Evolutionary conservation across 2,113 vertebrate genomes (phyloP).

Genomic region (Pampusana beccarii): DNA sequence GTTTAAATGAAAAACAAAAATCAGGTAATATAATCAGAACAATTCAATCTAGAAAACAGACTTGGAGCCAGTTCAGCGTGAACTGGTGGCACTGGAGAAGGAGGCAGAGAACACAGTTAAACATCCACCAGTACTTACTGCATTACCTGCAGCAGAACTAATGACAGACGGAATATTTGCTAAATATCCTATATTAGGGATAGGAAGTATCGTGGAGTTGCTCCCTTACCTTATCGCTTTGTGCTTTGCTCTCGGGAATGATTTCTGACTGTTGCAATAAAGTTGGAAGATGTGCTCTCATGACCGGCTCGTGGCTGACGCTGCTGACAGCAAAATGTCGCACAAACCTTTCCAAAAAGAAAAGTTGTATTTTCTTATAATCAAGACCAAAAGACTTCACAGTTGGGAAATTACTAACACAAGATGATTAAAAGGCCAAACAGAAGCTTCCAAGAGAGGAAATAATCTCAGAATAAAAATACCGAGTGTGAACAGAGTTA

Average conservation of each 20-base stretch:
- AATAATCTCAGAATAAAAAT: background rate
- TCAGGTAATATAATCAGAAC: background rate
- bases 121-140: background rate
- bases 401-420: background rate
- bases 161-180: background rate
- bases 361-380: background rate
- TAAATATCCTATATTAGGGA: rapidly evolving
- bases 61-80: background rate
- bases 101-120: background rate
- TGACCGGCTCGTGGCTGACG: slow-evolving; percentile 82
- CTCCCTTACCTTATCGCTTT: slow-evolving; percentile 82
- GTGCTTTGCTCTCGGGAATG: slow-evolving; percentile 41
- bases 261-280: slow-evolving; percentile 79
- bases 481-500: background rate
- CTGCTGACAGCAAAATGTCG: slow-evolving; percentile 89
- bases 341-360: slow-evolving; percentile 81
- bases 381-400: background rate
- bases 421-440: background rate
- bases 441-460: background rate
- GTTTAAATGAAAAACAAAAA: background rate
- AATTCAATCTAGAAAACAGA: background rate
- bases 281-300: slow-evolving; percentile 83
- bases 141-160: background rate
- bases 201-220: background rate
- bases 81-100: background rate